Evolutionary conservation across 2,888 invertebrate species (phyloP), one percentile per base, ranked within the genome.

Genomic region (Hypercompe scribonia): DNA sequence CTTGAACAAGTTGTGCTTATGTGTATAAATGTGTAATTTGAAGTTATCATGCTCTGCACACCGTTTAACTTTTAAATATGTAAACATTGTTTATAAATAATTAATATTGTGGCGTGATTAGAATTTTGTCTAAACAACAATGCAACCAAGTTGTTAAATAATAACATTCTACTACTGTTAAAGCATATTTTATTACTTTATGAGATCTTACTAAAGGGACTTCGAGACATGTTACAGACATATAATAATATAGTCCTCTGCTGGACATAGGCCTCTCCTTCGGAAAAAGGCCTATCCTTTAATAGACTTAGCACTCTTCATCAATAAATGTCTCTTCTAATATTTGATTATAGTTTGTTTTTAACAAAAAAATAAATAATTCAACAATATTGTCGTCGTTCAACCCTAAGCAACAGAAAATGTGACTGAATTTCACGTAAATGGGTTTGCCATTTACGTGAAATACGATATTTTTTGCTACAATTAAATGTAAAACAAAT

Each of bases 1-100:
- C 92, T 93, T 94, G 92, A 91, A 90, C 80, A 87, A 90, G 88
- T 93, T 91, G 92, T 93, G 91, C 87, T 87, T 86, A 87, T 85
- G 86, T 87, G 86, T 85, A 87, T 88, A 90, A 92, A 91, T 89
- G 88, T 86, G 88, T 90, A 92, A 90, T 93, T 91, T 90, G 80
- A 88, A 83, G 86, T 86, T 86, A 86, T 90, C 90, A 90, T 87
- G 87, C 84, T 85, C 85, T 84, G 79, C 80, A 80, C 86, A 86
- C 85, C 87, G 89, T 90, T 88, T 87, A 87, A 83, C 83, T 84
- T 77, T 84, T 88, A 84, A 86, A 87, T 86, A 87, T 79, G 65
- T 77, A 75, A 78, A 74, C 81, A 86, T 34, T 64, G 36, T 58
- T 31, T 39, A 42, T 21, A 71, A 39, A 66, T 46, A 36, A 66